A percentile compares a stretch with the other conserved stretches of the same genome.
Conservation (phyloP, 2,797 vertebrate species). For the Acanthornis magna region DNA sequence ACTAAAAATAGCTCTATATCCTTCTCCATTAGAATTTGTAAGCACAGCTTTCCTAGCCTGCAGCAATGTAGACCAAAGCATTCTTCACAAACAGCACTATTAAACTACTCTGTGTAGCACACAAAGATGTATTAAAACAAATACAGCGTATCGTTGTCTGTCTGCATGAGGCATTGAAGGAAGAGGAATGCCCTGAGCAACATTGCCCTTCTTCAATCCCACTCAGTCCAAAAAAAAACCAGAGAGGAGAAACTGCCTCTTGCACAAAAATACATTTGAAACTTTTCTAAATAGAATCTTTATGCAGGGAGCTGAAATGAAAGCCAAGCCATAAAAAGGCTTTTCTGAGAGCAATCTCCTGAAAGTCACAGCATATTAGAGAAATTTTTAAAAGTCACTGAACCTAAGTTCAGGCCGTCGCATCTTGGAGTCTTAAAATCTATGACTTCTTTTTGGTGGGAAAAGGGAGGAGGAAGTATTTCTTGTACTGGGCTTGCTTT, state of each 20-base stretch:
- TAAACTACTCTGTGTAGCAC: constrained; percentile 6
- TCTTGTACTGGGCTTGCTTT: neutral
- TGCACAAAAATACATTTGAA: constrained; percentile 19
- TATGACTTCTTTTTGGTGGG: neutral
- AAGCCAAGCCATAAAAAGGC: constrained; percentile 11
- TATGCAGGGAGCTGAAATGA: constrained; percentile 16
- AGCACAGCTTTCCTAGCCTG: constrained; percentile 33
- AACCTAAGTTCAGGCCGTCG: neutral
- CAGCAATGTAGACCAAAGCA: constrained; percentile 27
- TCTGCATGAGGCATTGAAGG: neutral
- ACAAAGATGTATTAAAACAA: constrained; percentile 51
- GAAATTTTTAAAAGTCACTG: neutral
- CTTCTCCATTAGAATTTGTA: constrained; percentile 31
- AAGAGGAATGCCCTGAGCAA: constrained; percentile 26
- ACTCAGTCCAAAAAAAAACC: neutral
- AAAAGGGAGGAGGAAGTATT: neutral
- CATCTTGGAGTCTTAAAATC: neutral
- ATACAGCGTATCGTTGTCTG: constrained; percentile 6
- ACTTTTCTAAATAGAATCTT: constrained; percentile 45
- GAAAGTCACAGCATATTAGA: constrained; percentile 24
- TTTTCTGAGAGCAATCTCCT: constrained; percentile 39
- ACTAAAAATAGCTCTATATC: constrained; percentile 27
- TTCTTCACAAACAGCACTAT: neutral
- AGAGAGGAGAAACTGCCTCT: constrained; percentile 26
- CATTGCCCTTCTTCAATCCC: neutral